These are phyloP conservation scores for Schizaphis graminum DNA, from an alignment of 2,888 invertebrate species.

Conservation along the genomic window DNA sequence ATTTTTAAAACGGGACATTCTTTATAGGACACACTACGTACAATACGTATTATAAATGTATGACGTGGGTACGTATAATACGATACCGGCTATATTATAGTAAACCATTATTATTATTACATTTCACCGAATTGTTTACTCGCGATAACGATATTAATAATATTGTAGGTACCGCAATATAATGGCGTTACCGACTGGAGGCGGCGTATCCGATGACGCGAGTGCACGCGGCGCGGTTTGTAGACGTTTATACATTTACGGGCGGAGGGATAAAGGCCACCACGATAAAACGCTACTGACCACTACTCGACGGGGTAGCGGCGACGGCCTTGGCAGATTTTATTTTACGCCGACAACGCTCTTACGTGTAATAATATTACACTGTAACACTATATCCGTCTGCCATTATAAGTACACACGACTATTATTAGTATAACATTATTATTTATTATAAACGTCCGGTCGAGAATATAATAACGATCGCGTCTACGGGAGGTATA, in stretches of 20 bases:
- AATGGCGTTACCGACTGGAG: not conserved
- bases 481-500: not conserved
- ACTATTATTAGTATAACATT: not conserved
- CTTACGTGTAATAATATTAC: too few relatives aligned
- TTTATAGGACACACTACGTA: not conserved
- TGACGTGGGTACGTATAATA: not conserved
- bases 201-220: not conserved
- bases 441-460: not conserved
- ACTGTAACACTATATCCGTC: not conserved
- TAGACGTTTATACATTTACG: not conserved
- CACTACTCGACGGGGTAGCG: not conserved
- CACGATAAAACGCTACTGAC: not conserved
- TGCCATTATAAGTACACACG: not conserved
- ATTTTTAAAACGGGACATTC: not conserved
- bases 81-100: not conserved
- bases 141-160: not conserved
- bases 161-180: not conserved
- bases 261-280: not conserved
- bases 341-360: not conserved
- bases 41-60: not conserved
- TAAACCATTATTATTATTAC: not conserved
- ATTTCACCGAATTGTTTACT: not conserved
- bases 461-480: not conserved
- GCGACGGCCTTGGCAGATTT: not conserved
- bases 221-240: not conserved